These are phyloP conservation scores for Lithobates sylvaticus DNA, from an alignment of 2,797 vertebrate genomes.

Conservation along the genomic window DNA sequence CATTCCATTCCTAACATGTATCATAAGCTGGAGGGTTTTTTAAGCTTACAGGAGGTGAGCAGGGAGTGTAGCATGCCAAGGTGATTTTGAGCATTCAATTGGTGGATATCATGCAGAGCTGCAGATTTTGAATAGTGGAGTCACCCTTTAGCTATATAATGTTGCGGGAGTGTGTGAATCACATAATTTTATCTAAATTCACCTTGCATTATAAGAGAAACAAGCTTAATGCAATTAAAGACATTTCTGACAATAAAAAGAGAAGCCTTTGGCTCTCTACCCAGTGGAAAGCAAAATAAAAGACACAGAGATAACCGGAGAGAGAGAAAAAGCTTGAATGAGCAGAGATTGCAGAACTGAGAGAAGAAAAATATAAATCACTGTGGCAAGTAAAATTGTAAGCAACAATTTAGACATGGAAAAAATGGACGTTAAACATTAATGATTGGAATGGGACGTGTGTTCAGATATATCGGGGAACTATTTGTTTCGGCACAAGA, in stretches of 20 bases:
- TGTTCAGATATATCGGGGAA: slow-evolving; percentile 37
- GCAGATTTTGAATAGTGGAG: no score
- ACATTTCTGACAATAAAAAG: background rate
- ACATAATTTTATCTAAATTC: no score
- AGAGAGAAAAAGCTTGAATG: background rate
- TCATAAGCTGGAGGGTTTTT: no score
- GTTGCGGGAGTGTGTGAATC: no score
- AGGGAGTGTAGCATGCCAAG: no score
- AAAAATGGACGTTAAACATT: slow-evolving; percentile 38
- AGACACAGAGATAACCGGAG: background rate
- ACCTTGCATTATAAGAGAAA: no score
- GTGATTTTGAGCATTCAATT: no score
- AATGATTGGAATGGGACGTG: slow-evolving; percentile 13
- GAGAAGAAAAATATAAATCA: slow-evolving; percentile 37
- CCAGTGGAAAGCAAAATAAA: background rate
- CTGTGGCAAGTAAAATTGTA: slow-evolving; percentile 31
- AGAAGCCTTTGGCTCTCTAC: background rate
- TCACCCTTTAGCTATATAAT: no score
- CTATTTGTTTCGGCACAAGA: slow-evolving; percentile 27
- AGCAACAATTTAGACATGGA: slow-evolving; percentile 42
- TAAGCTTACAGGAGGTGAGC: no score
- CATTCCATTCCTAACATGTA: no score
- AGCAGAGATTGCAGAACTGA: slow-evolving; percentile 15
- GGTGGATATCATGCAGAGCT: no score
- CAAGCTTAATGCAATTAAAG: background rate